Evolutionary conservation across 2,888 invertebrate species (phyloP), one percentile per base, ranked within the genome.

Genomic region (Ditula angustiorana): DNA sequence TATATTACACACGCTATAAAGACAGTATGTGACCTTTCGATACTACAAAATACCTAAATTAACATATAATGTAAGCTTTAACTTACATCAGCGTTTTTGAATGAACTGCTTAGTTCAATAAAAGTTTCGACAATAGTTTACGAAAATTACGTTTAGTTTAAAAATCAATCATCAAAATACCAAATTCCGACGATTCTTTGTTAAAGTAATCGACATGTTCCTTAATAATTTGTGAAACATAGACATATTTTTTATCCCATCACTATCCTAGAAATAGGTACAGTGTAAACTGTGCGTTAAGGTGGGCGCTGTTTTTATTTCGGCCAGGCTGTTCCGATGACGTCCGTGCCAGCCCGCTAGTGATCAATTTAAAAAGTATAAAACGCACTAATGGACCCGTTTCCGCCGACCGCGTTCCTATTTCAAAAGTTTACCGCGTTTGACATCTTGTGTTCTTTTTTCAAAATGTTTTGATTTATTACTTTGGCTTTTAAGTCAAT

Each of bases 301-400:
- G 82, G 79, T 81, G 80, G 80, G 77, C 75, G 75, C 74, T 88
- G 88, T 89, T 89, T 84, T 88, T 83, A 85, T 84, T 78, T 76
- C 76, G 74, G 78, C 77, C 81, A 72, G 74, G 72, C 75, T 77
- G 72, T 72, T 73, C 75, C 74, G 81, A 78, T 81, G 83, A 82
- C 80, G 83, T 77, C 77, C 73, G 68, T 69, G 73, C 81, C 81
- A 78, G 81, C 72, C 70, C 66, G 58, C 56, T 61, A 68, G 69
- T 69, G 74, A 78, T 80, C 81, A 80, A 83, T 85, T 81, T 77
- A 78, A 84, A 83, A 82, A 77, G 72, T 78, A 80, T 84, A 82
- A 83, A 85, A 82, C 73, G 69, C 73, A 70, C 72, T 74, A 74
- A 79, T 76, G 71, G 71, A 73, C 73, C 70, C 72, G 74, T 77